phyloP scores from a whole-genome alignment of 2,797 vertebrate species.

The Melanotaenia trifasciata region DNA sequence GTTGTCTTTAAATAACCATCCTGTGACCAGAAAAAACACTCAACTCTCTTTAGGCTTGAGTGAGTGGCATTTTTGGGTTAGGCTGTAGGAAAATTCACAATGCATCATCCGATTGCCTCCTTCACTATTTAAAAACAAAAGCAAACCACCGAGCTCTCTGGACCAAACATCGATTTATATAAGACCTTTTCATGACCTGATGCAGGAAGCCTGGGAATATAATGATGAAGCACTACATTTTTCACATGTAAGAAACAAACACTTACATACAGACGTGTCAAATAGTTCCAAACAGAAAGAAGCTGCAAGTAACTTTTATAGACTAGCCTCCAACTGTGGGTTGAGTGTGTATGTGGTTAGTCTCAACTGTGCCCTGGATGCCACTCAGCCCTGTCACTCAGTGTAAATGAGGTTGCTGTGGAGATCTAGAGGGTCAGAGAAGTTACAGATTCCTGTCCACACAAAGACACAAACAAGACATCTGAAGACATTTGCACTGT shows the following conservation, averaged over 20 bases:
- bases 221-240: conserved; percentile 34
- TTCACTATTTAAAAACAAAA: conserved; percentile 32
- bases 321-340: conserved; percentile 43
- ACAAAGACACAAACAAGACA: too few relatives aligned
- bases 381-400: conserved; percentile 63
- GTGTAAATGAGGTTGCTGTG: conserved; percentile 55
- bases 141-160: neutral
- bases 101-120: conserved; percentile 37
- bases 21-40: conserved; percentile 52
- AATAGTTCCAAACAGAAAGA: conserved; percentile 38
- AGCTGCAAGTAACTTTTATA: conserved; percentile 29
- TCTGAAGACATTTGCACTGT: too few relatives aligned
- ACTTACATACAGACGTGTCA: conserved; percentile 42
- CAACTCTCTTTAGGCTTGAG: conserved; percentile 48
- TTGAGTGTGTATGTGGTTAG: conserved; percentile 18
- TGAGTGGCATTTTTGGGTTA: conserved; percentile 66
- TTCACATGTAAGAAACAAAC: conserved; percentile 46
- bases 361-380: conserved; percentile 39
- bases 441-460: conserved; percentile 44
- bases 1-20: conserved; percentile 71
- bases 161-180: conserved; percentile 24
- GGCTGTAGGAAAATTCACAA: conserved; percentile 51
- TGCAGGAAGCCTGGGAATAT: conserved; percentile 24
- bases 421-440: conserved; percentile 51
- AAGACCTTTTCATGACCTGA: conserved; percentile 22